Conservation (phyloP, 1,140 invertebrate species). For the Bombus turneri region DNA sequence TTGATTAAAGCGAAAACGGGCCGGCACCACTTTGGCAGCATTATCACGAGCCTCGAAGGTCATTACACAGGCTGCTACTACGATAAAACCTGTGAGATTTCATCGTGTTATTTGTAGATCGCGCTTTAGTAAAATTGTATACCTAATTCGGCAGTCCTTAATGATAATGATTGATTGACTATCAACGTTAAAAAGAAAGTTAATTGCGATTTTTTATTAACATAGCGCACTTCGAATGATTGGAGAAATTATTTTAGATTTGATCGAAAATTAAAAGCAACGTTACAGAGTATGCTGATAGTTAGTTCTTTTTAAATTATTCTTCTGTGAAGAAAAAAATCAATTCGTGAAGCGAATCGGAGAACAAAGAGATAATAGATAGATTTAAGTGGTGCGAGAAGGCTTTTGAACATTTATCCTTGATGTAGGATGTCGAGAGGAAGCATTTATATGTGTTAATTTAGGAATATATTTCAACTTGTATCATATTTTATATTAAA, state of each 20-base stretch:
- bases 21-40: conserved; percentile 93
- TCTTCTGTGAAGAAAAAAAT: neutral
- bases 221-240: neutral
- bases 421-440: neutral
- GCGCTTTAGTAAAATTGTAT: neutral
- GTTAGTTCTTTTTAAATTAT: neutral
- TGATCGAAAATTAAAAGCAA: neutral
- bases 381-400: neutral
- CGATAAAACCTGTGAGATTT: conserved; percentile 90
- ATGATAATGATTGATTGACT: neutral
- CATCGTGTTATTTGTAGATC: neutral
- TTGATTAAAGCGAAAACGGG: conserved; percentile 86
- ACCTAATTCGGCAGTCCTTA: neutral
- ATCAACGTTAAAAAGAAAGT: too few species aligned
- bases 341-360: neutral
- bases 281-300: neutral
- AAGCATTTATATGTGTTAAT: neutral
- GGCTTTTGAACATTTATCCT: neutral
- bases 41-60: conserved; percentile 95
- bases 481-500: neutral
- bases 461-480: neutral
- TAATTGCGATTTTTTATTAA: too few species aligned
- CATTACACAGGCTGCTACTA: conserved; percentile 97
- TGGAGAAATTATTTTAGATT: neutral
- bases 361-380: neutral